Evolutionary conservation across 2,888 invertebrate genomes (phyloP).

Genomic region (Epinotia nisella): DNA sequence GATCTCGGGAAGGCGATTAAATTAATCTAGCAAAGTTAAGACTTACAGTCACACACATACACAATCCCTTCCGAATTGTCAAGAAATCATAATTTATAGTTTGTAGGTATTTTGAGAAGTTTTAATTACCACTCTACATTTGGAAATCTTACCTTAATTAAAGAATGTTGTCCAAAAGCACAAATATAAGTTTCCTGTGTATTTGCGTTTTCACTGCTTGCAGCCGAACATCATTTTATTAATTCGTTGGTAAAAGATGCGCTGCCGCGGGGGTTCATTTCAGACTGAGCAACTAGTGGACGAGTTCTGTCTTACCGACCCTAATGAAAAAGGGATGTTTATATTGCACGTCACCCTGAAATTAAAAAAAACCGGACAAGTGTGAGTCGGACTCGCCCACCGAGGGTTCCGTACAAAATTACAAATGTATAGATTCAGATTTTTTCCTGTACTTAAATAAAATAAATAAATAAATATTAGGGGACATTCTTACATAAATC

Average conservation of each 20-base stretch:
- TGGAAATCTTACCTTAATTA: not conserved
- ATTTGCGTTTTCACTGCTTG: not conserved
- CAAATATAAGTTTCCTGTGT: not conserved
- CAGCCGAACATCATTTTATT: not conserved
- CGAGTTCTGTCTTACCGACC: constrained; percentile 56
- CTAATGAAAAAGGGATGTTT: constrained; percentile 66
- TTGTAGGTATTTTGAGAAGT: too few relatives aligned
- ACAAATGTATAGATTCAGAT: too few relatives aligned
- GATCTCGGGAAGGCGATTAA: too few relatives aligned
- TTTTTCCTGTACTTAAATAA: too few relatives aligned
- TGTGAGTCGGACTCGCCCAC: too few relatives aligned
- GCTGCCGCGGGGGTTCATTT: constrained; percentile 52
- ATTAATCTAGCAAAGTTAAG: too few relatives aligned
- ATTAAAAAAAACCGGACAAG: not conserved
- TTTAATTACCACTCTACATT: not conserved
- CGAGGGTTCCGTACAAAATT: too few relatives aligned
- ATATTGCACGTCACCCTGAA: constrained; percentile 35
- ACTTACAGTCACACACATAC: too few relatives aligned
- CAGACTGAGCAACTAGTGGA: constrained; percentile 72
- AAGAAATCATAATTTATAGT: too few relatives aligned
- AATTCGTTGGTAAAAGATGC: constrained; percentile 28
- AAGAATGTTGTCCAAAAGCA: not conserved
- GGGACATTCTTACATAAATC: too few relatives aligned
- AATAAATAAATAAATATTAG: too few relatives aligned
- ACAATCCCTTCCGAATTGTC: too few relatives aligned